Conservation (phyloP, 2,113 vertebrate genomes). For the Neodontobutis hainanensis region DNA sequence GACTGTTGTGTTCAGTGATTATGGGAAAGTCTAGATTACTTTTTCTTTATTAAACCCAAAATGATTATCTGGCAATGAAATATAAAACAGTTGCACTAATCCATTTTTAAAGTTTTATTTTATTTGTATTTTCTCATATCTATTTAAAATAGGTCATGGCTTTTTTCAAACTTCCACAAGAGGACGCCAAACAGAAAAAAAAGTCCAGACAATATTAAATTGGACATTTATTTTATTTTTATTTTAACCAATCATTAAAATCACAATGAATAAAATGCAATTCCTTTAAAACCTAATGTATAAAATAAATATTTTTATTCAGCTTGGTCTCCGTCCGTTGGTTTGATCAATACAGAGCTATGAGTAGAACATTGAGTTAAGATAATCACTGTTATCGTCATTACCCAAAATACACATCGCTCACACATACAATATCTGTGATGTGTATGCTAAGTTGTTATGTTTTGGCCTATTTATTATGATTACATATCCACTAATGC, state of each 20-base stretch:
- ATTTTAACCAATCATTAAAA: constrained; percentile 52
- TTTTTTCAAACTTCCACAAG: constrained; percentile 9
- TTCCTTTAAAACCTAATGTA: constrained; percentile 46
- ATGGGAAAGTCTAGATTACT: not conserved
- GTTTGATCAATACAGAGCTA: constrained; percentile 10
- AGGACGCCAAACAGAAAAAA: constrained; percentile 30
- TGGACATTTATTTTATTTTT: constrained; percentile 59
- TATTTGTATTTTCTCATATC: not conserved
- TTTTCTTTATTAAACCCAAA: not conserved
- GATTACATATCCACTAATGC: not conserved
- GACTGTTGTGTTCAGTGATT: constrained; percentile 2
- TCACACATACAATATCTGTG: constrained; percentile 14
- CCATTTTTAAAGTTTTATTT: not conserved
- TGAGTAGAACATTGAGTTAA: not conserved
- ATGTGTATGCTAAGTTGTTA: not conserved
- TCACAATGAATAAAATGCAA: constrained; percentile 50
- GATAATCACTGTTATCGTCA: not conserved
- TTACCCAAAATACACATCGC: constrained; percentile 9
- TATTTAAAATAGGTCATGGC: constrained; percentile 11
- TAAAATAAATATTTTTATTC: constrained; percentile 66
- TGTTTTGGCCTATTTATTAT: not conserved
- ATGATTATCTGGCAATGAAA: not conserved
- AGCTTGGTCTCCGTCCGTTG: constrained; percentile 7
- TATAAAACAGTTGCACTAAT: not conserved
- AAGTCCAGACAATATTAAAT: not conserved